Conservation (phyloP, 2,888 invertebrate genomes). For the Sarcophaga rosellei region DNA sequence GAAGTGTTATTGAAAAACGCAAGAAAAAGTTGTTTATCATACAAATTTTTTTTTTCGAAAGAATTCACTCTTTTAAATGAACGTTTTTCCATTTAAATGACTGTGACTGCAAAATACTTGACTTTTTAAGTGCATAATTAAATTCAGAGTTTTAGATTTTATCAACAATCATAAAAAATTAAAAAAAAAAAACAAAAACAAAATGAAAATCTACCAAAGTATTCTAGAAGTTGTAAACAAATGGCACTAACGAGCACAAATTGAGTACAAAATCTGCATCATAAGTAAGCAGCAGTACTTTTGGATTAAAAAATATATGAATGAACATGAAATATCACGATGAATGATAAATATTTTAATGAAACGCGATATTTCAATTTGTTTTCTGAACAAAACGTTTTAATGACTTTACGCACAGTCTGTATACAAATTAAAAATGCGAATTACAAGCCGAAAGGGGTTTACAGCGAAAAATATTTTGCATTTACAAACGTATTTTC, state of each 20-base stretch:
- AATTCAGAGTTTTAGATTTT: conserved; percentile 41
- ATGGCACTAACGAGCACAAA: not conserved
- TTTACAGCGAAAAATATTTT: too few species aligned
- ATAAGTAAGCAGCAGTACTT: not conserved
- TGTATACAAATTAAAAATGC: conserved; percentile 5
- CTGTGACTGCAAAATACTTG: not conserved
- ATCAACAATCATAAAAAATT: conserved; percentile 30
- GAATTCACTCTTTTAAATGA: not conserved
- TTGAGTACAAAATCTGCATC: not conserved
- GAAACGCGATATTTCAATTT: conserved; percentile 27
- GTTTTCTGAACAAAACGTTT: not conserved
- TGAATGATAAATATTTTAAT: not conserved
- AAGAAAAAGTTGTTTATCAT: too few species aligned
- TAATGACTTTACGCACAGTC: not conserved
- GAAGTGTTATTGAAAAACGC: too few species aligned
- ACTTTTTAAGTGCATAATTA: conserved; percentile 32
- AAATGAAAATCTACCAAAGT: not conserved
- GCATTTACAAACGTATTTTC: too few species aligned
- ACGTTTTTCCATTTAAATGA: not conserved
- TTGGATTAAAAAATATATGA: too few species aligned
- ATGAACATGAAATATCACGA: too few species aligned
- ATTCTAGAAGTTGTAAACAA: not conserved
- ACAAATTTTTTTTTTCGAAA: too few species aligned
- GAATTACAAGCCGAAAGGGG: too few species aligned
- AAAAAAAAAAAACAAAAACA: not conserved